Evolutionary conservation across 2,888 invertebrate genomes (phyloP).

Genomic region (Carabus problematicus): DNA sequence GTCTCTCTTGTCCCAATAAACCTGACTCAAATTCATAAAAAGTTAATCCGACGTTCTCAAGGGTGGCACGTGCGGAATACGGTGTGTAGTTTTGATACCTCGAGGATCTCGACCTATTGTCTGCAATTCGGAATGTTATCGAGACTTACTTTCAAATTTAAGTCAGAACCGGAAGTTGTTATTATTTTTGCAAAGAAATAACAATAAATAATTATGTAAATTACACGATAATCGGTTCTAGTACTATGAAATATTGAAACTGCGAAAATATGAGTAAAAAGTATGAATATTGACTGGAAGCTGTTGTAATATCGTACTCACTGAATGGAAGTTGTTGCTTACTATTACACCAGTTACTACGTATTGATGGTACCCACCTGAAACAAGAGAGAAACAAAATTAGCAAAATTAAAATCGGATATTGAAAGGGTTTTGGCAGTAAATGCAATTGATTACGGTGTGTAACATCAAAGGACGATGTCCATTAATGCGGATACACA

Average conservation of each 20-base stretch:
- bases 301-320: slow-evolving; percentile 5
- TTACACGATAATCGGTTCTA: not conserved
- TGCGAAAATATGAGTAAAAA: too few species aligned
- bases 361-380: slow-evolving; percentile 28
- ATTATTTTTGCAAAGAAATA: slow-evolving; percentile 16
- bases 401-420: slow-evolving; percentile 15
- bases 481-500: slow-evolving; percentile 4
- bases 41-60: slow-evolving; percentile 20
- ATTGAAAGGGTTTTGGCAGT: slow-evolving; percentile 4
- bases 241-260: not conserved
- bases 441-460: slow-evolving; percentile 27
- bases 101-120: not conserved
- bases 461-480: slow-evolving; percentile 16
- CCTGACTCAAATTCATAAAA: slow-evolving; percentile 16
- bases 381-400: slow-evolving; percentile 33
- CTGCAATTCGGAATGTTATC: not conserved
- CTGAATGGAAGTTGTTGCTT: not conserved
- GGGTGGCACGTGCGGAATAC: slow-evolving; percentile 13
- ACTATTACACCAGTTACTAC: not conserved
- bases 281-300: slow-evolving; percentile 5
- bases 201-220: not conserved
- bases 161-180: slow-evolving; percentile 25
- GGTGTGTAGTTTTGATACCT: slow-evolving; percentile 2
- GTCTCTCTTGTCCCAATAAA: slow-evolving; percentile 18
- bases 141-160: not conserved